A percentile compares a stretch with the other conserved stretches of the same genome.
phyloP scores from a whole-genome alignment of 2,888 invertebrate species.

The Saturnia pavonia region DNA sequence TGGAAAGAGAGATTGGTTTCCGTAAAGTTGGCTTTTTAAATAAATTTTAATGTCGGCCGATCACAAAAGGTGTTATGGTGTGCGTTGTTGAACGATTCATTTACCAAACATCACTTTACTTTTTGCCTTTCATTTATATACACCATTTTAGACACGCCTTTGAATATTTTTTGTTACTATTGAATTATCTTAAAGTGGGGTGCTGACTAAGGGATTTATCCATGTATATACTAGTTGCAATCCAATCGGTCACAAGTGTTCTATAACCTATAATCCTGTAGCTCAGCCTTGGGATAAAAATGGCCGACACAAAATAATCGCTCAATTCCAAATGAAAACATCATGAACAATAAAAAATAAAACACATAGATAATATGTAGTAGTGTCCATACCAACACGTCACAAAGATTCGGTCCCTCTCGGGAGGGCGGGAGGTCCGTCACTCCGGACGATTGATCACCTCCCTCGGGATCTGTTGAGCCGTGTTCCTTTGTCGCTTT shows the following conservation, averaged over 20 bases:
- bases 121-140: too few relatives aligned
- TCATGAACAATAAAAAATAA: not conserved
- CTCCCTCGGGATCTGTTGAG: conserved; percentile 52
- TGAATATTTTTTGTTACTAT: too few relatives aligned
- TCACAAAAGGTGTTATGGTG: too few relatives aligned
- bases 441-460: conserved; percentile 53
- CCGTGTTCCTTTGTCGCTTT: conserved; percentile 39
- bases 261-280: not conserved
- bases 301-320: not conserved
- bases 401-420: conserved; percentile 26
- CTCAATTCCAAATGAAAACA: conserved; percentile 12
- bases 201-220: too few relatives aligned
- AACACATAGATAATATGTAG: not conserved
- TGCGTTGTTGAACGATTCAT: too few relatives aligned
- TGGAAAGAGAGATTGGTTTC: not conserved
- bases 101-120: too few relatives aligned
- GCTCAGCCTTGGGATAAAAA: not conserved
- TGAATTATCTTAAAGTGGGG: too few relatives aligned
- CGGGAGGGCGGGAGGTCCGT: conserved; percentile 32
- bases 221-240: not conserved
- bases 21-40: too few relatives aligned
- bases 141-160: too few relatives aligned
- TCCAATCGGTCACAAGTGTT: not conserved
- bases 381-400: conserved; percentile 16
- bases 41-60: too few relatives aligned